A percentile compares a stretch with the other conserved stretches of the same genome.
Conservation (phyloP, 2,113 vertebrate species). For the Beaufortia kweichowensis region DNA sequence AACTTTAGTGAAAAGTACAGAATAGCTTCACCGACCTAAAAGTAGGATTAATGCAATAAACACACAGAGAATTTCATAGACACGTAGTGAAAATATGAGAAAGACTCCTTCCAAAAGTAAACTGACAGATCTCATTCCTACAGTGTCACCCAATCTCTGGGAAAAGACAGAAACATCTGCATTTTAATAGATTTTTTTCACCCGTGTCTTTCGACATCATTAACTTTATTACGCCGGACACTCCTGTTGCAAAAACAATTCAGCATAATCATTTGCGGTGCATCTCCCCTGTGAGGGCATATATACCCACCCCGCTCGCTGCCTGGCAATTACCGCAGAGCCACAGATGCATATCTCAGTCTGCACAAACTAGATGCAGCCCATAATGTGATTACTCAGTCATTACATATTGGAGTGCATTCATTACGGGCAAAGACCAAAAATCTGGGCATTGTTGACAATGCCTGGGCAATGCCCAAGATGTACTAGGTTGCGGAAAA, state of each 20-base stretch:
- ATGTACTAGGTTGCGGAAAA: slow-evolving; percentile 63
- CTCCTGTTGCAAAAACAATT: slow-evolving; percentile 77
- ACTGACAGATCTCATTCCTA: slow-evolving; percentile 8
- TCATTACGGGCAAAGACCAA: slow-evolving; percentile 67
- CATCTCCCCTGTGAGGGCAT: slow-evolving; percentile 66
- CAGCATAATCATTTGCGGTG: slow-evolving; percentile 71
- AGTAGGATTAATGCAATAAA: too few relatives aligned
- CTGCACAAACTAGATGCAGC: slow-evolving; percentile 68
- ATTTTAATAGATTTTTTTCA: slow-evolving; percentile 68
- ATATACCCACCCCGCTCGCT: slow-evolving; percentile 60
- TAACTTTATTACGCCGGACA: slow-evolving; percentile 76
- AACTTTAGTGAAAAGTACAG: not conserved
- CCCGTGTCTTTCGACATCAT: slow-evolving; percentile 73
- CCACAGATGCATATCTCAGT: slow-evolving; percentile 68
- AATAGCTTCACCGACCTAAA: too few relatives aligned
- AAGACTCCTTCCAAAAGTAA: not conserved
- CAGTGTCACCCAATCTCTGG: slow-evolving; percentile 37
- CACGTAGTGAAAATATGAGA: not conserved
- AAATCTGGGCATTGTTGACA: slow-evolving; percentile 68
- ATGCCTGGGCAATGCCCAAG: slow-evolving; percentile 56
- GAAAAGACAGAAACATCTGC: slow-evolving; percentile 64
- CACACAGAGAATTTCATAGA: not conserved
- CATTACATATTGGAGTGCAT: slow-evolving; percentile 71
- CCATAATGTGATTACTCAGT: slow-evolving; percentile 76
- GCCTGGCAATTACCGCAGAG: slow-evolving; percentile 70